Base-by-base conservation (phyloP, 2,888 invertebrate species). In the Oscheius myriophilus region DNA sequence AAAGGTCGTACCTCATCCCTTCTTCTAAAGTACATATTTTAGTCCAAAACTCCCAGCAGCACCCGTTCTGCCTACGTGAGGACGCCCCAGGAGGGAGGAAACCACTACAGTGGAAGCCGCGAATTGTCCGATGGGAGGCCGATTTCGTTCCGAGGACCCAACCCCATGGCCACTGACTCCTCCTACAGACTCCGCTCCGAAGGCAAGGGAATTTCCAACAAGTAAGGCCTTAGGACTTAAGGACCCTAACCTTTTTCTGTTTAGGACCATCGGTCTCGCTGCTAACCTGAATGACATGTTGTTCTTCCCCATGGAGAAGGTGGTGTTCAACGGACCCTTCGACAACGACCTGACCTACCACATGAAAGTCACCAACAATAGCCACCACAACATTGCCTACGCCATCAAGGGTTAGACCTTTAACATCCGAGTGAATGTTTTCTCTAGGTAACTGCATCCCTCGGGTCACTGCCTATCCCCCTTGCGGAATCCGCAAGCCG, bases 401-500 rank as follows among this genome's bases (percentile, higher is more conserved):
- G 64, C 52, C 53, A 64, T 64, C 64, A 51, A 64, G 21, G 18
- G 52, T 41, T 54, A 62, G 21, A 16, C n/a, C 62, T 21, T 62
- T 33, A 12, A 18, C 21, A 14, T 51, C 51, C 2, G 18, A 11
- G 3, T 9, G 3, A 33, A 6, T 33, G 33, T 33, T 6, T 6
- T 6, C 4, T 33, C 9, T 3, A 33, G 43, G 66, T 14, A 75
- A 75, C 51, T 69, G 66, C 26, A 72, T 76, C 41, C 76, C 76
- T 12, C 67, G 75, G 11, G 43, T 76, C 26, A 63, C 57, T 23
- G 66, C 67, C n/a, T 43, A 58, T 16, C 76, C 76, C 4, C 76
- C 75, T 7, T 43, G 26, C 25, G 75, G 72, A 16, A 67, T 76
- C 43, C 49, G 76, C 9, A 55, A 67, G 45, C 67, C 75, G n/a